Base-by-base conservation (phyloP, 1,140 invertebrate species). In the Meloidogyne floridensis region DNA sequence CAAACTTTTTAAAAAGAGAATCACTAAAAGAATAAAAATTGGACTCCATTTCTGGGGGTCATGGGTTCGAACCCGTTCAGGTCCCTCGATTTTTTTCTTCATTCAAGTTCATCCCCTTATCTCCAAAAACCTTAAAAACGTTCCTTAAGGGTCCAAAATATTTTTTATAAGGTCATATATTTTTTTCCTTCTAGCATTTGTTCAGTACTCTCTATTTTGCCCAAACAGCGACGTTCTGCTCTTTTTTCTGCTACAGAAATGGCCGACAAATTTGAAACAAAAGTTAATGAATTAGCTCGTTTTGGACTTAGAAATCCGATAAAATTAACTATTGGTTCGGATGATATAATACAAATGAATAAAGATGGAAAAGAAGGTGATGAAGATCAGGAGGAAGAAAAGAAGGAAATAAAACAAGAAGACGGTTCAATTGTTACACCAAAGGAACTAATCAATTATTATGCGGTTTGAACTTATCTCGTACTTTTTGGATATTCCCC, bases 211-310 rank as follows among this genome's bases (percentile, higher is more conserved):
- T 93, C 93, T 87, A 95, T 94, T 90, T 91, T 99, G 72, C 97
- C 98, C 0, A 94, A 96, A 78, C 95, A 97, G 88, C 91, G 98
- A 84, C 92, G 96, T 87, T 99, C 98, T 0, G 96, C 96, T 0
- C 92, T 99, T 20, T 99, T 99, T 91, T 99, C 97, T 47, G 98
- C 98, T 7, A 99, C 98, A 18, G 97, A 98, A 91, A 98, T 96
- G 0, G 95, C 95, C 90, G 95, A 98, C 91, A n/a, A 65, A 65
- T 65, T n/a, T 65, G 59, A 65, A 65, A 4, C 59, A 65, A 65
- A 65, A 65, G 92, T 99, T 0, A 93, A 95, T 83, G 94, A 95
- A 83, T 91, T 99, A 18, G 94, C 98, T 56, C 91, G 96, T 87
- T 96, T 96, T 13, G 97, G 97, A 2, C 91, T 99, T 1, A 91